phyloP scores from a whole-genome alignment of 2,113 vertebrate species.

The Spea multiplicata region DNA sequence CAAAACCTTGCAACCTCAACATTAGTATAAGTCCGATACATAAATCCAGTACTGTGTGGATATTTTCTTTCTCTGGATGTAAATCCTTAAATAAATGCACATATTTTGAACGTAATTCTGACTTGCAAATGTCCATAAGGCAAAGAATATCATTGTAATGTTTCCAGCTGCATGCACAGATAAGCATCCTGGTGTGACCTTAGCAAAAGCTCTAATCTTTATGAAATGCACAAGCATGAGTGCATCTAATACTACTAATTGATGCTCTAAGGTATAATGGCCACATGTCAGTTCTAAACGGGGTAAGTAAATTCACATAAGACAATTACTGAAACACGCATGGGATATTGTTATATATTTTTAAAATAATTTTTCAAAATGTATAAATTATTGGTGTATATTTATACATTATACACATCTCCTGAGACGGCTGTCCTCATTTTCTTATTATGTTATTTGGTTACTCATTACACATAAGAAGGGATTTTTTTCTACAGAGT shows the following conservation, averaged over 20 bases:
- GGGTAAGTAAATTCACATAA: background rate
- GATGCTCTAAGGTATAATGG: conserved; percentile 33
- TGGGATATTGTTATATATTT: too few species aligned
- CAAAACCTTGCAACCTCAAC: too few species aligned
- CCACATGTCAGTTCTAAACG: conserved; percentile 15
- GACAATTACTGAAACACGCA: background rate
- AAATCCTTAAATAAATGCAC: conserved; percentile 11
- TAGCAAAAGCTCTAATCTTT: conserved; percentile 18
- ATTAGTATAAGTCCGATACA: too few species aligned
- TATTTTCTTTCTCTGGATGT: background rate
- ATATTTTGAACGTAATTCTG: conserved; percentile 18
- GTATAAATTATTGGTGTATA: too few species aligned
- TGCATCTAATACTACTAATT: conserved; percentile 34
- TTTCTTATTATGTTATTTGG: too few species aligned
- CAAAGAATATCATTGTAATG: conserved; percentile 28
- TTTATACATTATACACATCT: too few species aligned
- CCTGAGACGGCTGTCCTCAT: too few species aligned
- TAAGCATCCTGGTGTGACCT: conserved; percentile 41
- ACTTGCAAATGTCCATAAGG: conserved; percentile 31
- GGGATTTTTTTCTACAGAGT: too few species aligned
- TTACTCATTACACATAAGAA: too few species aligned
- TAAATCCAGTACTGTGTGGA: too few species aligned
- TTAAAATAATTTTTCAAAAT: too few species aligned
- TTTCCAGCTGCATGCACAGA: conserved; percentile 39
- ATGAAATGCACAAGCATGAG: conserved; percentile 38